Base-by-base conservation (phyloP, 2,113 vertebrate species). In the Cyanoramphus novaezelandiae region DNA sequence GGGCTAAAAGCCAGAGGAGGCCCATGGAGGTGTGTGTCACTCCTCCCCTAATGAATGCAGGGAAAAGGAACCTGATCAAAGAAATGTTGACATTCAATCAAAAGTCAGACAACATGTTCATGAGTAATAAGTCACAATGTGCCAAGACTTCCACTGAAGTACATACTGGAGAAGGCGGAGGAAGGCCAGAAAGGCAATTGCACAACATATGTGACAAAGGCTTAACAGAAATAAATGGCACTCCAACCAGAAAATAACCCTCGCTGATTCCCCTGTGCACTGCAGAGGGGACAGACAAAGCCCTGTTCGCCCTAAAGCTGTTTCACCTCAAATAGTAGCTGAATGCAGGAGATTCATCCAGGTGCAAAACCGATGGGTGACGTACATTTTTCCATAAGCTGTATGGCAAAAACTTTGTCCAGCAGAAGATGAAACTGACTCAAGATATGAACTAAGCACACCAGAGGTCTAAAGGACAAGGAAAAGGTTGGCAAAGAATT, bases 21-120 rank as follows among this genome's bases (percentile, higher is more conserved):
- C 82, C 24, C 84, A 43, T 1, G 1, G 41, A 95, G 29, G 11
- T 82, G 62, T 37, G 20, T 94, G 77, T 85, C 82, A 90, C n/a
- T 91, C 78, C 78, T 95, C 59, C 43, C 49, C n/a, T 91, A 90
- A 94, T 94, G 94, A 90, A 65, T 76, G 72, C 83, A 89, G 63
- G 37, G 84, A 94, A 67, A 91, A 88, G 49, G 67, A 95, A 77
- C 13, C 25, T 74, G 91, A 95, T 94, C 90, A 95, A 95, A 95
- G 91, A 89, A 87, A 52, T 53, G 84, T 35, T 95, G 92, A 97
- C 91, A 93, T 82, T 87, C 78, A 74, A 29, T 94, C 90, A 90
- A 91, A 93, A 76, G 70, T 74, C 87, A 94, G 78, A 96, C 90
- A 95, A 94, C 91, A 69, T 67, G 41, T 16, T 93, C 67, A 69